Evolutionary conservation across 2,113 vertebrate species (phyloP), one percentile per base, ranked within the genome.

Genomic region (Stegastes partitus): DNA sequence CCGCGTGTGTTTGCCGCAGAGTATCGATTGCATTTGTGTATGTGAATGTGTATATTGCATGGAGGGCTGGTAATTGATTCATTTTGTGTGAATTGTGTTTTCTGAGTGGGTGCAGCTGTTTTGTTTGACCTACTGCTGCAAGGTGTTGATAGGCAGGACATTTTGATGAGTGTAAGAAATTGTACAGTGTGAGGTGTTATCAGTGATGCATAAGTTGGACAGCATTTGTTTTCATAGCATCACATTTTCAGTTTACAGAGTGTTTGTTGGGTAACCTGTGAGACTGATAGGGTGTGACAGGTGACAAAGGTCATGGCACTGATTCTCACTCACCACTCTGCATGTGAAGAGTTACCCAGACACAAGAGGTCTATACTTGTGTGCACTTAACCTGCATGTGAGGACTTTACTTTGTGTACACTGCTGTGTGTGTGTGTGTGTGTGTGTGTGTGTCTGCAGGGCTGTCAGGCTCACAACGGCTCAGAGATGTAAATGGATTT

Each of bases 401-500:
- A 54, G 28, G 45, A 54, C 66, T 67, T 74, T 50, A 26, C 25
- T 31, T 23, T 49, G 62, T 53, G 56, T 34, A 9, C 10, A 34
- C 15, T 49, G 66, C 21, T 68, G 26, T 45, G 23, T 63, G 56
- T 63, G 23, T 57, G 58, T 66, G 39, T 56, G 64, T 26, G 54
- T 59, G 44, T 23, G 49, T 22, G 28, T 55, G 55, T 26, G 47
- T 11, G 31, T 4, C 55, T 23, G 21, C 18, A 7, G 5, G 11
- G 26, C 37, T 82, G 42, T 77, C 59, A 64, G 55, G 50, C 53
- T 69, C 49, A 65, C 25, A 54, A 11, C 2, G 1, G 56, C 79
- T 82, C 68, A 84, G 62, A 59, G 81, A 72, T 72, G 54, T 81
- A 86, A 84, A 86, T 84, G 86, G 88, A 78, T 86, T 84, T 80